A percentile compares a stretch with the other conserved stretches of the same genome.
Evolutionary conservation across 2,888 invertebrate genomes (phyloP).

Genomic region (Cybosia mesomella): DNA sequence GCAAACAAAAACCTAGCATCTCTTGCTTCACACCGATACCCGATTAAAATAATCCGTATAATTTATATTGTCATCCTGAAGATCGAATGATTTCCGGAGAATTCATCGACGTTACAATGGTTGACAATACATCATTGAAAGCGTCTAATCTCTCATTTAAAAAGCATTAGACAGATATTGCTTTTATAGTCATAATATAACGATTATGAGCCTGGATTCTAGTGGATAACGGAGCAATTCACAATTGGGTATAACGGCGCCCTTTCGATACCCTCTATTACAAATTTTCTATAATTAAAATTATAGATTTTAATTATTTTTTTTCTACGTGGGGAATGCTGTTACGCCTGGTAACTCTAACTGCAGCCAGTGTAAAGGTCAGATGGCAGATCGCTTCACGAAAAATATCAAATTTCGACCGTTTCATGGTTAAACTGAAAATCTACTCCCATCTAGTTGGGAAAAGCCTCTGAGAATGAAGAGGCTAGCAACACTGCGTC

Average conservation of each 20-base stretch:
- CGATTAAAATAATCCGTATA: not conserved
- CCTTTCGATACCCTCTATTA: slow-evolving; percentile 28
- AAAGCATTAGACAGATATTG: not conserved
- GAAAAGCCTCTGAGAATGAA: not conserved
- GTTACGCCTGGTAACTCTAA: no score
- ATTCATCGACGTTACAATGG: not conserved
- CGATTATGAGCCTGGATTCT: slow-evolving; percentile 5
- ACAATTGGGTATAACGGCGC: slow-evolving; percentile 30
- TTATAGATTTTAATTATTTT: no score
- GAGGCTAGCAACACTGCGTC: not conserved
- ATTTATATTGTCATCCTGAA: not conserved
- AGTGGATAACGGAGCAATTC: slow-evolving; percentile 24
- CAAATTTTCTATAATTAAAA: slow-evolving; percentile 15
- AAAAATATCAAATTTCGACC: not conserved
- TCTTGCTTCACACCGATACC: not conserved
- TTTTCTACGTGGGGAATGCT: no score
- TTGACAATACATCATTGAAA: slow-evolving; percentile 3
- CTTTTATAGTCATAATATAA: not conserved
- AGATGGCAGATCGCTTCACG: not conserved
- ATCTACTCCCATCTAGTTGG: no score
- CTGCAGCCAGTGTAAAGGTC: not conserved
- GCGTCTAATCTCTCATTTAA: not conserved
- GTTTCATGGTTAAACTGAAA: no score
- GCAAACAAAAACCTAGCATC: not conserved
- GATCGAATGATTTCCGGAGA: not conserved